A percentile compares a stretch with the other conserved stretches of the same genome.
Conservation (phyloP, 2,797 vertebrate species). For the Hafferia zeledoni region DNA sequence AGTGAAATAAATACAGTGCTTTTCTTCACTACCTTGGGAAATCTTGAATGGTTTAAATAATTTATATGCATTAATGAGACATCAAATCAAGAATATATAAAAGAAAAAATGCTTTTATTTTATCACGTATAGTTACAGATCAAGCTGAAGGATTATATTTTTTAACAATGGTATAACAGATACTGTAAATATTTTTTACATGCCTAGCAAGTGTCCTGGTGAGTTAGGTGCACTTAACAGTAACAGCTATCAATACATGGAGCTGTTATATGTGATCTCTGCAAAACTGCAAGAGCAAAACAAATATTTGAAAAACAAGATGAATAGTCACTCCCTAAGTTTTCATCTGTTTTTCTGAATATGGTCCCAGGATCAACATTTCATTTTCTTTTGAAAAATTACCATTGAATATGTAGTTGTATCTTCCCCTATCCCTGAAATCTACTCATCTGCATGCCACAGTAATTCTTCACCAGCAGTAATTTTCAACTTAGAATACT, state of each 20-base stretch:
- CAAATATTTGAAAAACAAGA: neutral
- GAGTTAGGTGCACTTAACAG: neutral
- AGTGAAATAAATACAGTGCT: neutral
- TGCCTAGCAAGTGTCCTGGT: neutral
- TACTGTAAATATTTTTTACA: neutral
- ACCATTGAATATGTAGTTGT: neutral
- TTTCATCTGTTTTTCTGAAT: neutral
- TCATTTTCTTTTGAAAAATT: neutral
- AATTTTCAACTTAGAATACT: neutral
- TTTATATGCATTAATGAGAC: slow-evolving; percentile 21
- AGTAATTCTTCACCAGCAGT: neutral
- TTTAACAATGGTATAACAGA: neutral
- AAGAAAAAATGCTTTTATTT: neutral
- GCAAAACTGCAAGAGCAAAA: neutral
- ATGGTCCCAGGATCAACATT: neutral
- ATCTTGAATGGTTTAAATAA: neutral
- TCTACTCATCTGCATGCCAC: neutral
- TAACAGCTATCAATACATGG: neutral
- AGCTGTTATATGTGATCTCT: neutral
- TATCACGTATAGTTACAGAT: neutral
- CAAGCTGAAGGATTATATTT: neutral
- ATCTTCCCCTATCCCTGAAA: neutral
- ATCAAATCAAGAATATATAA: neutral
- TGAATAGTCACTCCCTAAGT: neutral
- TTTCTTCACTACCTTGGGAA: neutral